Evolutionary conservation across 2,888 invertebrate species (phyloP).

Genomic region (Slavum lentiscoides): DNA sequence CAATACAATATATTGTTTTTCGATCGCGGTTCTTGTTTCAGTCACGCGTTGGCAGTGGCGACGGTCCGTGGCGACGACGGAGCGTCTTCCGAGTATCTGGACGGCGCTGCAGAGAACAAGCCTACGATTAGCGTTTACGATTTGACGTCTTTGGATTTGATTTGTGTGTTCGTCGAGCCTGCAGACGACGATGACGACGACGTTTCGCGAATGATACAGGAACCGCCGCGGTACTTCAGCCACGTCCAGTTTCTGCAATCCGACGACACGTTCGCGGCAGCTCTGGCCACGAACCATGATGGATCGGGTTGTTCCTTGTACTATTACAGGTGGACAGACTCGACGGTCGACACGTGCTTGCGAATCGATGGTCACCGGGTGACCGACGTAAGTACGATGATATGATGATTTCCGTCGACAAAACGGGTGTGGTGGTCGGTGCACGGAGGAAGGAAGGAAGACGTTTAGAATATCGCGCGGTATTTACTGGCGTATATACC

Average conservation of each 20-base stretch:
- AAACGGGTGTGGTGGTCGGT: no score
- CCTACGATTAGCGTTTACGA: conserved; percentile 75
- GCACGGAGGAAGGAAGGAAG: no score
- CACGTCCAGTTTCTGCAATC: conserved; percentile 73
- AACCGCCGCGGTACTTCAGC: conserved; percentile 67
- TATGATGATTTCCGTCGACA: no score
- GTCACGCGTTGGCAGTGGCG: conserved; percentile 61
- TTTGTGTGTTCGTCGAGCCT: conserved; percentile 70
- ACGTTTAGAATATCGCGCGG: no score
- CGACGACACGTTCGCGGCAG: conserved; percentile 78
- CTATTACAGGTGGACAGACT: conserved; percentile 81
- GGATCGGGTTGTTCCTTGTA: conserved; percentile 78
- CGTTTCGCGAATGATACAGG: conserved; percentile 46
- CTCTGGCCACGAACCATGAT: conserved; percentile 69
- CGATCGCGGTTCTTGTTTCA: not conserved
- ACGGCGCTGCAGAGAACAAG: conserved; percentile 61
- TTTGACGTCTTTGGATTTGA: conserved; percentile 69
- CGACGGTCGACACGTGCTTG: conserved; percentile 69
- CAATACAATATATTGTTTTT: no score
- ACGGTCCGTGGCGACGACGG: conserved; percentile 62
- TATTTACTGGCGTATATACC: no score
- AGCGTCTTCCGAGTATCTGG: conserved; percentile 56
- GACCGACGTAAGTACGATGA: conserved; percentile 61
- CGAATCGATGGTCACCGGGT: conserved; percentile 68
- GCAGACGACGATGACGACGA: conserved; percentile 66